Evolutionary conservation across 2,888 invertebrate species (phyloP).

Genomic region (Mellilla xanthometata): DNA sequence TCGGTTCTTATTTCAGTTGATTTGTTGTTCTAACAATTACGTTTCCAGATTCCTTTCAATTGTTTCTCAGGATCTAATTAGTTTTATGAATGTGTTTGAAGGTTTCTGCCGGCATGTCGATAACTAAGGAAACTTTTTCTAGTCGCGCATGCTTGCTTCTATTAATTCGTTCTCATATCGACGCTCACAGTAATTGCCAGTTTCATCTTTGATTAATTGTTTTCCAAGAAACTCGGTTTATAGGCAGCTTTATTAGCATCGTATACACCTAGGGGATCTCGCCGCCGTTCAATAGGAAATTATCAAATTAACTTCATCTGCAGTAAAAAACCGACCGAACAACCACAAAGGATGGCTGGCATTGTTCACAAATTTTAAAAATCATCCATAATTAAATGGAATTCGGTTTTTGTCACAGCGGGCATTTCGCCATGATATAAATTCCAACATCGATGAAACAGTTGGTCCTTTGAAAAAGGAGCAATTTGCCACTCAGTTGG

Average conservation of each 20-base stretch:
- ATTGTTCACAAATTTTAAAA: constrained; percentile 82
- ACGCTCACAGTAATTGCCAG: constrained; percentile 16
- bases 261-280: constrained; percentile 27
- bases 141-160: constrained; percentile 43
- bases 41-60: constrained; percentile 12
- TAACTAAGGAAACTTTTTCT: constrained; percentile 31
- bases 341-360: constrained; percentile 70
- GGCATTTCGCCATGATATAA: constrained; percentile 72
- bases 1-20: constrained; percentile 5
- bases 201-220: constrained; percentile 21
- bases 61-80: constrained; percentile 23
- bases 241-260: constrained; percentile 24
- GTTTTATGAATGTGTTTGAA: constrained; percentile 27
- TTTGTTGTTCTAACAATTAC: constrained; percentile 11
- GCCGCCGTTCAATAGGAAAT: constrained; percentile 68
- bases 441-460: constrained; percentile 62
- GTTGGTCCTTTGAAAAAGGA: constrained; percentile 59
- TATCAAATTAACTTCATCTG: constrained; percentile 76
- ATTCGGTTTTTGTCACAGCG: constrained; percentile 65
- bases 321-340: constrained; percentile 58
- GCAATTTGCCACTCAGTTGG: constrained; percentile 71
- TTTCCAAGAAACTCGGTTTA: constrained; percentile 10
- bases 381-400: constrained; percentile 81
- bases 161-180: constrained; percentile 35
- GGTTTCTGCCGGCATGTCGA: constrained; percentile 8